Percentiles rank a stretch among this genome's conserved stretches.
Conservation (phyloP, 2,888 invertebrate genomes). For the Amaurobius ferox region DNA sequence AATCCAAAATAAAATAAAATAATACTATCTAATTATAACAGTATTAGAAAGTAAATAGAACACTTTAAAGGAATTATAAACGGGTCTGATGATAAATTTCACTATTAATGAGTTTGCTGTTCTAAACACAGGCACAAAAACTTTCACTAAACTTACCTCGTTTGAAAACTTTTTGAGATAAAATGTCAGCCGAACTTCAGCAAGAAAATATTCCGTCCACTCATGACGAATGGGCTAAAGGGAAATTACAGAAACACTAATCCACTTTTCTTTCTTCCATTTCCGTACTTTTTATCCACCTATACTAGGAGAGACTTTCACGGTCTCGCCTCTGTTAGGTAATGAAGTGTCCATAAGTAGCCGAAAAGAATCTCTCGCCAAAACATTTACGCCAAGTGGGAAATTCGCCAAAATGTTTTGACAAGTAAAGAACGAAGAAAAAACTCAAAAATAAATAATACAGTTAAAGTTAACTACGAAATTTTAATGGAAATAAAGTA, state of each 20-base stretch:
- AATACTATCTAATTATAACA: no score
- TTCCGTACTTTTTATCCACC: neutral
- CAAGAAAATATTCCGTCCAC: neutral
- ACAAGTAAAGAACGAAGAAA: neutral
- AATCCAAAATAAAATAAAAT: no score
- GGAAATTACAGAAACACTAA: neutral
- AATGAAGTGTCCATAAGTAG: slow-evolving; percentile 3
- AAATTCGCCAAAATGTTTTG: neutral
- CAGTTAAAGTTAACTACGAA: no score
- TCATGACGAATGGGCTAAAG: neutral
- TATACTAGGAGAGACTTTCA: neutral
- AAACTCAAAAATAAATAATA: neutral
- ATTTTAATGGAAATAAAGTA: neutral
- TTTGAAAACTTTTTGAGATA: neutral
- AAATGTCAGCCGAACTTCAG: slow-evolving; percentile 1
- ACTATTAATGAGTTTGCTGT: no score
- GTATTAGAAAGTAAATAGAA: no score
- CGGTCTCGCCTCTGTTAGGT: neutral
- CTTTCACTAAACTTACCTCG: neutral
- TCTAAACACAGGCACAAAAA: no score
- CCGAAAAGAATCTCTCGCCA: neutral
- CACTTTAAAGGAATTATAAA: no score
- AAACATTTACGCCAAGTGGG: neutral
- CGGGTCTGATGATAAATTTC: no score
- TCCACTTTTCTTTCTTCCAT: slow-evolving; percentile 6